Evolutionary conservation across 2,888 invertebrate species (phyloP), one percentile per base, ranked within the genome.

Genomic region (Melikaiella ostensackeni): DNA sequence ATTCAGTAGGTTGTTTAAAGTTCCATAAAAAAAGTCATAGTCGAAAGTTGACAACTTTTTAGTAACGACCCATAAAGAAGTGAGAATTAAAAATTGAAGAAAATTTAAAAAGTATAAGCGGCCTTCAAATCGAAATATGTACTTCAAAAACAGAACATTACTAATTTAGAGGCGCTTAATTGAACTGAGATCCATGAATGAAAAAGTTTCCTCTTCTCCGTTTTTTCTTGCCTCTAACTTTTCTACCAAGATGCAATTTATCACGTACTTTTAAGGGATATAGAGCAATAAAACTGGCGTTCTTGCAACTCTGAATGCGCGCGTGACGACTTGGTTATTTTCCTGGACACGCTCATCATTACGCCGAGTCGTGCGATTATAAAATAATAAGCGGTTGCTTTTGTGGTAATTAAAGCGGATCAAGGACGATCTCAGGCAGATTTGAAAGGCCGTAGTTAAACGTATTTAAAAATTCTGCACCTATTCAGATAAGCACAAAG

Each of bases 371-470:
- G 85, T 84, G 86, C 86, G 88, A 89, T 89, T 90, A 88, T 88
- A 88, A 89, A 90, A 90, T 88, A 85, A 89, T 88, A 85, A 89
- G 90, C 90, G 90, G 90, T 87, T 88, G 87, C 89, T 89, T 90
- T 90, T 89, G 89, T 87, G 85, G 84, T 88, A 90, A 90, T 90
- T 89, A 89, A 78, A 81, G 81, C 87, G 84, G 87, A 89, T 87
- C 86, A 87, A 88, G 89, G 87, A 82, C 87, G 82, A 83, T 81
- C 83, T 79, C 82, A 81, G 80, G 83, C 81, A 85, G 86, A 88
- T 88, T 88, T 87, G 87, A 86, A 80, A 75, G 84, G 84, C 77
- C 77, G 82, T 85, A 85, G 84, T 84, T 84, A 84, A 82, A 50
- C 3, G 16, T 46, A n/a, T n/a, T n/a, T n/a, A 19, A 50, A 70